Percentiles rank a stretch among this genome's conserved stretches.
These are phyloP conservation scores for Nemurella pictetii DNA, from an alignment of 2,888 invertebrate genomes.

Conservation along the genomic window DNA sequence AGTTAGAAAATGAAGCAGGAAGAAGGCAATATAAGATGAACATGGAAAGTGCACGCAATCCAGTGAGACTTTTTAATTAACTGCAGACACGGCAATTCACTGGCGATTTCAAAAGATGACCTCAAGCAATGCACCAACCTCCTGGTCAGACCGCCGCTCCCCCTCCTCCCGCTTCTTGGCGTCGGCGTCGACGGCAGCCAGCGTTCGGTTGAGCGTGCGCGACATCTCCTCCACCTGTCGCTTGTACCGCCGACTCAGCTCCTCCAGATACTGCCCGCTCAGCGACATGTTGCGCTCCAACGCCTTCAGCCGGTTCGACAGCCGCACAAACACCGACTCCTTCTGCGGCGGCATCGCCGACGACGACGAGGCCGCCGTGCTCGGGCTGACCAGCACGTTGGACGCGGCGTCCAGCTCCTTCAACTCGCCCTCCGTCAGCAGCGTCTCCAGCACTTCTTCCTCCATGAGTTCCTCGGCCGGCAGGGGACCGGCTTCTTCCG, in stretches of 20 bases:
- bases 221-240: conserved; percentile 97
- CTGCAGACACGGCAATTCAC: too few species aligned
- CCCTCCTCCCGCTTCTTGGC: conserved; percentile 49
- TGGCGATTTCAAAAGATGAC: too few species aligned
- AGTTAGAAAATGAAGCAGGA: too few species aligned
- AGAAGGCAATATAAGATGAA: too few species aligned
- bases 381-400: conserved; percentile 48
- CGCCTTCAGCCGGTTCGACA: conserved; percentile 94
- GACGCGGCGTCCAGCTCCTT: conserved; percentile 50
- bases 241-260: conserved; percentile 91
- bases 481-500: conserved; percentile 44
- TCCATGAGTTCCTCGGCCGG: conserved; percentile 12
- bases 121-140: too few species aligned
- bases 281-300: conserved; percentile 96
- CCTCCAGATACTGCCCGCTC: conserved; percentile 94
- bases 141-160: conserved; percentile 69
- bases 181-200: conserved; percentile 59
- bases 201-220: conserved; percentile 76
- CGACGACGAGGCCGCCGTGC: conserved; percentile 49
- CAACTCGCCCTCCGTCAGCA: conserved; percentile 48
- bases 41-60: too few species aligned
- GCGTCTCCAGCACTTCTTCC: conserved; percentile 50
- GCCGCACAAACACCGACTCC: conserved; percentile 92
- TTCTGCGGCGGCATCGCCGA: conserved; percentile 63
- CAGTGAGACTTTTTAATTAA: too few species aligned